Conservation (phyloP, 2,888 invertebrate species). For the Thera obeliscata region DNA sequence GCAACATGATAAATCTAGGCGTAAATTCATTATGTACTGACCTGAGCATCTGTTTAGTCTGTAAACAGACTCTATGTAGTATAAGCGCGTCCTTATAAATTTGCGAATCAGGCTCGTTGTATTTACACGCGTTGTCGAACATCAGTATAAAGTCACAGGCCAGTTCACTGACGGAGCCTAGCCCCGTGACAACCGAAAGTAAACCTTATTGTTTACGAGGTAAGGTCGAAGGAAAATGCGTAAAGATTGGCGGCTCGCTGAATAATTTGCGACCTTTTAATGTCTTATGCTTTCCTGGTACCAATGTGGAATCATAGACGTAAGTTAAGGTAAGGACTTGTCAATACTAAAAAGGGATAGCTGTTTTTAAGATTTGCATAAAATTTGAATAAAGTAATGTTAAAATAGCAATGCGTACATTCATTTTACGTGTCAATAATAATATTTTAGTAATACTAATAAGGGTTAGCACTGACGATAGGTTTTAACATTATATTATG, state of each 20-base stretch:
- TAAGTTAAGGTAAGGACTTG: conserved; percentile 51
- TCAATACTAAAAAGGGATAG: conserved; percentile 25
- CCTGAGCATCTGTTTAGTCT: conserved; percentile 88
- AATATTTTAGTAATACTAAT: not conserved
- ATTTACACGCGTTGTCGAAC: conserved; percentile 98
- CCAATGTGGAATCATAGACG: conserved; percentile 50
- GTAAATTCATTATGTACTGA: no score
- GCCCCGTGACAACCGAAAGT: conserved; percentile 39
- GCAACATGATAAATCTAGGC: no score
- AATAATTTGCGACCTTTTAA: conserved; percentile 74
- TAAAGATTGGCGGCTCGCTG: conserved; percentile 40
- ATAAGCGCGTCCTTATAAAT: conserved; percentile 98
- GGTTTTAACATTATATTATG: no score
- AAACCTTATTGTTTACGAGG: conserved; percentile 35
- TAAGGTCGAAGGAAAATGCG: conserved; percentile 41
- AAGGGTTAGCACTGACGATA: not conserved
- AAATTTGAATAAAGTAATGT: conserved; percentile 8
- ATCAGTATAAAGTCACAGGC: conserved; percentile 95
- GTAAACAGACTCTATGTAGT: conserved; percentile 94
- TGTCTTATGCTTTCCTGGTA: conserved; percentile 66
- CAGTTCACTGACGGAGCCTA: conserved; percentile 90
- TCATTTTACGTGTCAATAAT: no score
- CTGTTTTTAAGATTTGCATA: conserved; percentile 19
- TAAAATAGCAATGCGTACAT: not conserved
- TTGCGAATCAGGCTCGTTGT: conserved; percentile 98